Percentiles rank a stretch among this genome's conserved stretches.
Evolutionary conservation across 2,888 invertebrate genomes (phyloP).

Genomic region (Oxycera nigricornis): DNA sequence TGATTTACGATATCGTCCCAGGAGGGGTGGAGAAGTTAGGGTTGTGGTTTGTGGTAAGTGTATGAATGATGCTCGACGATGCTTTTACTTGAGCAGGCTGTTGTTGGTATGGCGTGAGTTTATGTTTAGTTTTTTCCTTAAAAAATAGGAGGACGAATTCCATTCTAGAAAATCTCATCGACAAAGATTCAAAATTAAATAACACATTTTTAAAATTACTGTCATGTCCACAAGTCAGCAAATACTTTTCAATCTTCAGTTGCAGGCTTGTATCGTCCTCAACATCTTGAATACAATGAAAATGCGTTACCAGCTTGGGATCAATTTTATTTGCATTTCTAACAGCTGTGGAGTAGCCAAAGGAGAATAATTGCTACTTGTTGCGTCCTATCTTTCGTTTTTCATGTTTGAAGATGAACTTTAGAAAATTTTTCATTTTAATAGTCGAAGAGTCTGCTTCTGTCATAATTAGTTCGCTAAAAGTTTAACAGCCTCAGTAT

Average conservation of each 20-base stretch:
- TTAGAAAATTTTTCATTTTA: conserved; percentile 19
- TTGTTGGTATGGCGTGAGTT: no score
- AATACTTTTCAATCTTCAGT: no score
- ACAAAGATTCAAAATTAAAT: no score
- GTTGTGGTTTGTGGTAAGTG: neutral
- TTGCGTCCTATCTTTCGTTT: neutral
- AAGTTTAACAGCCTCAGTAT: neutral
- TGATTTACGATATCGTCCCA: conserved; percentile 19
- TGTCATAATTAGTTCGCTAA: neutral
- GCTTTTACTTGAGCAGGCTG: no score
- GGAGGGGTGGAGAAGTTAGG: neutral
- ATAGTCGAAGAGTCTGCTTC: neutral
- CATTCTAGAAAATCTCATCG: no score
- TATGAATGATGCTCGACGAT: no score
- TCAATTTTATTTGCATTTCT: neutral
- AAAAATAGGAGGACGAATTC: no score
- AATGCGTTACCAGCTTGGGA: neutral
- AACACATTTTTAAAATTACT: no score
- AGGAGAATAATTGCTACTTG: neutral
- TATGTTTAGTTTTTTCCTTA: no score
- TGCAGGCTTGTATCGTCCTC: no score
- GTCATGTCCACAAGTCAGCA: no score
- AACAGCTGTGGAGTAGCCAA: neutral
- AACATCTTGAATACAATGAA: no score
- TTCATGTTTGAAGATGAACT: neutral